Conservation (phyloP, 2,113 vertebrate genomes). For the Plestiodon gilberti region DNA sequence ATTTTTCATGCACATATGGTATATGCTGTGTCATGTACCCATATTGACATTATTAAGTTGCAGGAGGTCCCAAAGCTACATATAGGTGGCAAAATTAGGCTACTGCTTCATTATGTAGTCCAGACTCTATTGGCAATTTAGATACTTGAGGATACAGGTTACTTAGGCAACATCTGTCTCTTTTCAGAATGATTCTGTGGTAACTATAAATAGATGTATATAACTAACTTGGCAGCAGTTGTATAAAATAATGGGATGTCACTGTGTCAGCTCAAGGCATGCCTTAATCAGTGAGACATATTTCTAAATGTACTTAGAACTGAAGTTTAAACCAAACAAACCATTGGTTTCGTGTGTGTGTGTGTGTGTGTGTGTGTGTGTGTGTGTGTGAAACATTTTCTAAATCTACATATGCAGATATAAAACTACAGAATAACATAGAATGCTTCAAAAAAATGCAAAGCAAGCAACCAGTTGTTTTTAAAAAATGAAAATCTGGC, state of each 20-base stretch:
- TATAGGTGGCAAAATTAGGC: neutral
- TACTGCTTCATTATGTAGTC: neutral
- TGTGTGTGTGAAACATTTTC: neutral
- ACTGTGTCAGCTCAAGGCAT: neutral
- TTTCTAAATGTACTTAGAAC: neutral
- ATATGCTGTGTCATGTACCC: fast-evolving
- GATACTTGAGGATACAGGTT: neutral
- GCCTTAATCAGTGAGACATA: neutral
- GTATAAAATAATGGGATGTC: neutral
- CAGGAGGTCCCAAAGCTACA: neutral
- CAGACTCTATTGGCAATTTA: neutral
- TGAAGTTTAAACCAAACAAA: neutral
- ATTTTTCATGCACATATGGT: neutral
- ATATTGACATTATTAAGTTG: neutral
- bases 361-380: no score
- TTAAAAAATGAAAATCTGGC: conserved; percentile 6
- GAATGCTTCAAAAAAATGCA: neutral
- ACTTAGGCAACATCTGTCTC: neutral
- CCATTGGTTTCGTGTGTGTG: no score
- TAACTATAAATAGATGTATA: neutral
- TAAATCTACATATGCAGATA: neutral
- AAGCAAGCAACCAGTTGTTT: no score
- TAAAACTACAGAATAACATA: neutral
- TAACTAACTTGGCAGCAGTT: neutral
- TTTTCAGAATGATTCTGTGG: neutral